Conservation (phyloP, 2,888 invertebrate species). For the Luperina nickerlii region DNA sequence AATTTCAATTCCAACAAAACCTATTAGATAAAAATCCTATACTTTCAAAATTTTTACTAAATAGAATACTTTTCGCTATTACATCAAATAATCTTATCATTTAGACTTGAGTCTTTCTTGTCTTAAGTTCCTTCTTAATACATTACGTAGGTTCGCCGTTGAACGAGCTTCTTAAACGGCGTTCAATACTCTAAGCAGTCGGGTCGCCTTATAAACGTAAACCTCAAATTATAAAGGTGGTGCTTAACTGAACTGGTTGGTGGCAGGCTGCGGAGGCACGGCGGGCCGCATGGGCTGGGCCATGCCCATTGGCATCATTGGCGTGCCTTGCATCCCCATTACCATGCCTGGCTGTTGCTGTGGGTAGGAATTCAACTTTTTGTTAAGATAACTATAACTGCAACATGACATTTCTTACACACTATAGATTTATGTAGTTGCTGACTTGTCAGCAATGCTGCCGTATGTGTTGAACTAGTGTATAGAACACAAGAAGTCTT, state of each 20-base stretch:
- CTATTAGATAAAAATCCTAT: slow-evolving; percentile 46
- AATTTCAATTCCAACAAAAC: slow-evolving; percentile 66
- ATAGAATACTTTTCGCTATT: slow-evolving; percentile 54
- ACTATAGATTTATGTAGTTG: background rate
- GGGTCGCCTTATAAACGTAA: slow-evolving; percentile 63
- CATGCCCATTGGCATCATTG: slow-evolving; percentile 84
- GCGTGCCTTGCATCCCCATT: slow-evolving; percentile 85
- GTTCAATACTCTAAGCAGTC: slow-evolving; percentile 56
- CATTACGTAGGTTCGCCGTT: slow-evolving; percentile 1
- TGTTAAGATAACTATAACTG: slow-evolving; percentile 24
- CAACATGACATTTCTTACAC: slow-evolving; percentile 8
- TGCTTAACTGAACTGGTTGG: slow-evolving; percentile 88
- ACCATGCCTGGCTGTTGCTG: slow-evolving; percentile 89
- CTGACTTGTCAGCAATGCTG: background rate
- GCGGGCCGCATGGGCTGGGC: slow-evolving; percentile 84
- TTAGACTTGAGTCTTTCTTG: slow-evolving; percentile 25
- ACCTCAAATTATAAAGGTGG: slow-evolving; percentile 62
- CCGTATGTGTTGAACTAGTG: background rate
- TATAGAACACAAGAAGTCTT: slow-evolving; percentile 11
- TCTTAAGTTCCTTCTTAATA: slow-evolving; percentile 33
- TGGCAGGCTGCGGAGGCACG: slow-evolving; percentile 82
- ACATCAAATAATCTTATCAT: slow-evolving; percentile 46
- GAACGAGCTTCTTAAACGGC: slow-evolving; percentile 39
- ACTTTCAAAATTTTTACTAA: slow-evolving; percentile 64
- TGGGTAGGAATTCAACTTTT: slow-evolving; percentile 50